Evolutionary conservation across 2,797 vertebrate genomes (phyloP), one percentile per base, ranked within the genome.

Genomic region (Hypotaenidia okinawae): DNA sequence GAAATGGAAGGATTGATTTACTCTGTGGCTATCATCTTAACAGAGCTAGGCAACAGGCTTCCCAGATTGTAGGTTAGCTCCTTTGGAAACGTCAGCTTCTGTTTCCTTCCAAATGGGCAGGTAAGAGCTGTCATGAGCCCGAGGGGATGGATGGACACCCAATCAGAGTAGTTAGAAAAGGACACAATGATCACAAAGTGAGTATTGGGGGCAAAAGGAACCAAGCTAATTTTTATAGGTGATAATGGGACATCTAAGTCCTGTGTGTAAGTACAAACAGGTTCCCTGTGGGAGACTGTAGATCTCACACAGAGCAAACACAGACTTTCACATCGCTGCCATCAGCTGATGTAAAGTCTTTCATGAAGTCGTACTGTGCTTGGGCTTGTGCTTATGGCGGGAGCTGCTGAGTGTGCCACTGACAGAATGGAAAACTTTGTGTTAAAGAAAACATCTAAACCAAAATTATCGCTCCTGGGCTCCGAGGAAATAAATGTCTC

Each of bases 351-450:
- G 55, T 58, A 84, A 95, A 70, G 64, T 77, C 66, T 95, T 87
- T 91, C 84, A 47, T 47, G 89, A 92, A 81, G 55, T 80, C 1
- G 4, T 68, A 61, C 75, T 77, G 68, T 80, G 35, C 85, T 89
- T 93, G 88, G 79, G 30, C 68, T 75, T 87, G 87, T 91, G 66
- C 39, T 95, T 90, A 74, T 79, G 68, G 87, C 83, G 95, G 67
- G 91, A 94, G 67, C 54, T 96, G 79, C 89, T 70, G 92, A 90
- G 85, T 58, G 76, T 85, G 91, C 58, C 87, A 68, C 83, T 95
- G 91, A 95, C 93, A 86, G 94, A 96, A 96, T 96, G 95, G 94
- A 96, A 97, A 97, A 87, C n/a, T 74, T 37, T 32, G 24, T 69
- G 61, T 61, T 77, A 79, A 94, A 84, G 47, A 80, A 92, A 92